phyloP scores from a whole-genome alignment of 2,113 vertebrate genomes.

The Grallaria varia region DNA sequence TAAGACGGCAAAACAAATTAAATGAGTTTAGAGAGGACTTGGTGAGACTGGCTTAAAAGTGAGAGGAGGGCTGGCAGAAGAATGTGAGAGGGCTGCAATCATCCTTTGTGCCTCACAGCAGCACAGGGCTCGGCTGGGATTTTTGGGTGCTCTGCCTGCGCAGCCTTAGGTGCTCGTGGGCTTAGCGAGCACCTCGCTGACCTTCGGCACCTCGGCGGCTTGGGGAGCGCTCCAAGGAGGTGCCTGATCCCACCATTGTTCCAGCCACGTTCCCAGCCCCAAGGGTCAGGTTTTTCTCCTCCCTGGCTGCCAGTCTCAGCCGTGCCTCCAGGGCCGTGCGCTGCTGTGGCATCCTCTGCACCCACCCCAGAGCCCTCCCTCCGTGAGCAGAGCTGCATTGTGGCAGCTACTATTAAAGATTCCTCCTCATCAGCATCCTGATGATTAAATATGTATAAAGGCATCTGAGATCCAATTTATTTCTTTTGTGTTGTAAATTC shows the following conservation, averaged over 20 bases:
- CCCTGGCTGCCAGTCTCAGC: background rate
- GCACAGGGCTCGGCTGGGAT: background rate
- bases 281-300: background rate
- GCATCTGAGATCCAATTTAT: constrained; percentile 62
- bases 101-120: fast-evolving
- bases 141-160: background rate
- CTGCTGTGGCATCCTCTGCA: background rate
- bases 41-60: background rate
- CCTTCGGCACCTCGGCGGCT: background rate
- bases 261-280: background rate
- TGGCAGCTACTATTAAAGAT: constrained; percentile 23
- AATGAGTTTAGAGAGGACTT: background rate
- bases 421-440: constrained; percentile 57
- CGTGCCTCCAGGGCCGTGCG: fast-evolving
- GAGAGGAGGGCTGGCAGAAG: background rate
- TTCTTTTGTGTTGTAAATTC: constrained; percentile 66
- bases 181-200: fast-evolving
- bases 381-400: fast-evolving
- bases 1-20: background rate
- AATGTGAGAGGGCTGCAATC: background rate
- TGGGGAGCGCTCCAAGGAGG: background rate
- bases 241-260: fast-evolving
- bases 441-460: constrained; percentile 55
- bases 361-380: background rate
- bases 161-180: background rate